phyloP scores from a whole-genome alignment of 2,888 invertebrate species.

The Lasioglossum pauxillum region DNA sequence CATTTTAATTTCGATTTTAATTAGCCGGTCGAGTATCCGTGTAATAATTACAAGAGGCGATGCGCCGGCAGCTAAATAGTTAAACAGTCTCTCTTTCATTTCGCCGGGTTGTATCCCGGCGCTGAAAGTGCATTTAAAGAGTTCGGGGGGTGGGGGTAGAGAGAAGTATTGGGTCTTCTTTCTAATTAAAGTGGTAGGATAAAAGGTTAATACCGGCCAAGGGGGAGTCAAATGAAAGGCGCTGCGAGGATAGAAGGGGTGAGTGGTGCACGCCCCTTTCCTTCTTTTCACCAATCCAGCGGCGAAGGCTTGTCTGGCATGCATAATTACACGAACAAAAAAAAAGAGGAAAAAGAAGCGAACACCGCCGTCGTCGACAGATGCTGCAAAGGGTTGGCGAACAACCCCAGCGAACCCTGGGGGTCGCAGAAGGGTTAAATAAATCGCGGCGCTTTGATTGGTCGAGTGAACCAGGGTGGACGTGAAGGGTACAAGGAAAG shows the following conservation, averaged over 20 bases:
- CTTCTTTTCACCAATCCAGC: conserved; percentile 74
- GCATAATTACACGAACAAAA: conserved; percentile 75
- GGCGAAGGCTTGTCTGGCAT: conserved; percentile 71
- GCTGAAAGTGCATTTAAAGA: conserved; percentile 10
- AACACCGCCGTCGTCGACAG: conserved; percentile 73
- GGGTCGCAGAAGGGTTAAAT: conserved; percentile 77
- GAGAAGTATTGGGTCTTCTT: conserved; percentile 14
- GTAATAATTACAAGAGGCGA: not conserved
- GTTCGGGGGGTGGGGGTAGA: not conserved
- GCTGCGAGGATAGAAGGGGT: conserved; percentile 68
- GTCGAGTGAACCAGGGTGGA: conserved; percentile 69
- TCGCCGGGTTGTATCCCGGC: not conserved
- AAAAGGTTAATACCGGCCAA: conserved; percentile 11
- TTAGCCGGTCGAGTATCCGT: not conserved
- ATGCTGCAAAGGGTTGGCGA: conserved; percentile 74
- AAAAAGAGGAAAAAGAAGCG: conserved; percentile 12
- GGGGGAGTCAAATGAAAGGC: conserved; percentile 34
- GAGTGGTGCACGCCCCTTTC: conserved; percentile 76
- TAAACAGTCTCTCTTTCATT: conserved; percentile 4
- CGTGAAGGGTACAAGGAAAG: conserved; percentile 62
- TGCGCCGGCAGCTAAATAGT: not conserved
- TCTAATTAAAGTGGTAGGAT: conserved; percentile 6
- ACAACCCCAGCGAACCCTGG: conserved; percentile 1
- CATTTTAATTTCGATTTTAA: not conserved
- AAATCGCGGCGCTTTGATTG: conserved; percentile 78